Conservation (phyloP, 2,797 vertebrate genomes). For the Hippoglossus hippoglossus region DNA sequence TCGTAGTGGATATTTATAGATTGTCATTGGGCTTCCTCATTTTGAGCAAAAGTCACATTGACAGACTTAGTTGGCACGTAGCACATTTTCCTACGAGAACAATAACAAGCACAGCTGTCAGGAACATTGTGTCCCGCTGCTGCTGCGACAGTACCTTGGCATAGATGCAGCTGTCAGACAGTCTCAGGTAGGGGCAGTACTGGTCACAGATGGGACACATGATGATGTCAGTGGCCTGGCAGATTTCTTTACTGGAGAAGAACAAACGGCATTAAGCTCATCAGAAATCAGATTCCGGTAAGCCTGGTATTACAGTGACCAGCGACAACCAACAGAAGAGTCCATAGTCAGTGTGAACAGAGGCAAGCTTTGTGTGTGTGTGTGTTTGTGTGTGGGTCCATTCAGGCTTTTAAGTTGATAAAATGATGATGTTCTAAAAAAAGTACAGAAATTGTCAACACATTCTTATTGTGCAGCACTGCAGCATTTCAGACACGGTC, state of each 20-base stretch:
- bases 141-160: conserved; percentile 88
- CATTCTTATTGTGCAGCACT: background rate
- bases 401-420: background rate
- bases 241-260: conserved; percentile 94
- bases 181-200: conserved; percentile 92
- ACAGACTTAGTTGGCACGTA: background rate
- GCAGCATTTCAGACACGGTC: background rate
- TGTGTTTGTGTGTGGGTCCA: background rate
- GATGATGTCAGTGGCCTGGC: conserved; percentile 91
- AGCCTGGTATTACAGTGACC: background rate
- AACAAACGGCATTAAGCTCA: conserved; percentile 34
- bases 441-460: background rate
- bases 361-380: background rate
- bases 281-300: conserved; percentile 16
- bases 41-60: background rate
- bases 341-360: background rate
- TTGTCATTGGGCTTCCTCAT: background rate
- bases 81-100: background rate
- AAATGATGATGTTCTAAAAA: background rate
- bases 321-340: background rate
- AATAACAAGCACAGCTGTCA: background rate
- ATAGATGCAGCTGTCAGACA: conserved; percentile 95
- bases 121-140: background rate
- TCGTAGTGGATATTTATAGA: background rate
- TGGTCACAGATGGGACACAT: conserved; percentile 97